Evolutionary conservation across 2,797 vertebrate genomes (phyloP), one percentile per base, ranked within the genome.

Genomic region (Falco columbarius): DNA sequence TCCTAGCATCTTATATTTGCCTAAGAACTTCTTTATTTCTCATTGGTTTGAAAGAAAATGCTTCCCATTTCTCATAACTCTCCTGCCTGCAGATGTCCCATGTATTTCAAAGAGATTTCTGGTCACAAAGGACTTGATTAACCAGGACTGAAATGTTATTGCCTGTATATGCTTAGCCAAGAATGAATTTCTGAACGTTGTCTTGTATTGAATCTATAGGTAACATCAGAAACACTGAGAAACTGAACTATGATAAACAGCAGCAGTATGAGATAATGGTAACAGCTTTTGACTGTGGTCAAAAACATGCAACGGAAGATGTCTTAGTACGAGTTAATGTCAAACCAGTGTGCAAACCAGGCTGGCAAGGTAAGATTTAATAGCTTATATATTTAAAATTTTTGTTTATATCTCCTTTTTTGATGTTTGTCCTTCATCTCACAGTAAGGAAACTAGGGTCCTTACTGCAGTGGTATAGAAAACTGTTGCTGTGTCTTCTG

Each of bases 141-240:
- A n/a, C 4, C 5, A 46, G 13, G 5, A 59, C 24, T 30, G 32
- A 29, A 2, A n/a, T 58, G 8, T 15, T 83, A 38, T 10, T 46
- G 34, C 38, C 29, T 70, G 52, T 49, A 16, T 20, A 7, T 51
- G 10, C 9, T 77, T 74, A 59, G 32, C 32, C 52, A 91, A 46
- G 47, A 88, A 51, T 13, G 20, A 42, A 71, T 63, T 65, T 63
- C 70, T 89, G 54, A 88, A 62, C 56, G 12, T 56, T 92, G 22
- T 58, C 46, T 65, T 89, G 3, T 36, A 2, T 95, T 96, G 65
- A 87, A 93, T 86, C 86, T 86, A 15, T 88, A 99, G 99, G 99
- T 81, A 99, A 99, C 97, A 99, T 99, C 98, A 98, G 99, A 86
- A 99, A 99, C 98, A 99, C 99, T 0, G 99, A 99, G 98, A 99